Conservation (phyloP, 2,888 invertebrate species). For the Cryptus viduatorius region DNA sequence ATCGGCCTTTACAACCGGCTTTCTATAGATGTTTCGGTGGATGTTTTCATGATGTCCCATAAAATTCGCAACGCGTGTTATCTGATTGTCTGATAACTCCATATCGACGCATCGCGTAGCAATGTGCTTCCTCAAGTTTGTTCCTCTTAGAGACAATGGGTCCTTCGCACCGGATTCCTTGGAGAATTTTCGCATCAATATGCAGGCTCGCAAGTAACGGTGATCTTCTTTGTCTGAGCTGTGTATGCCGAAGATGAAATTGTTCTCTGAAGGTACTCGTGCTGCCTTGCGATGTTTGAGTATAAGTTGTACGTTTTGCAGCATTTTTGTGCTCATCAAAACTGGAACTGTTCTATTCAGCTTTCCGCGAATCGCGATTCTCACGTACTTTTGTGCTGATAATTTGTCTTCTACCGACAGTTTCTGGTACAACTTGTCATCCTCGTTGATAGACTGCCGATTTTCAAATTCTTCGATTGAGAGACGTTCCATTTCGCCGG, state of each 20-base stretch:
- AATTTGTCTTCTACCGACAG: slow-evolving; percentile 44
- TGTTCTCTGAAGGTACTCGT: slow-evolving; percentile 49
- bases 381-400: slow-evolving; percentile 56
- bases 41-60: slow-evolving; percentile 64
- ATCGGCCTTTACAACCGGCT: slow-evolving; percentile 67
- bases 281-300: slow-evolving; percentile 49
- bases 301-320: slow-evolving; percentile 42
- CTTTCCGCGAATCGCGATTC: slow-evolving; percentile 66
- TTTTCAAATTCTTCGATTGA: slow-evolving; percentile 53
- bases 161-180: slow-evolving; percentile 55
- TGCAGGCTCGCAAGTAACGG: slow-evolving; percentile 44
- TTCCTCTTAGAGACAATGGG: slow-evolving; percentile 60
- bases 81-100: slow-evolving; percentile 52
- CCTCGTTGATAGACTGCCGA: slow-evolving; percentile 4
- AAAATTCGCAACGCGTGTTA: slow-evolving; percentile 50
- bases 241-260: slow-evolving; percentile 60
- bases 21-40: slow-evolving; percentile 52
- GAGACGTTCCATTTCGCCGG: slow-evolving; percentile 61
- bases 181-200: slow-evolving; percentile 50
- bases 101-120: slow-evolving; percentile 62
- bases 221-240: slow-evolving; percentile 24
- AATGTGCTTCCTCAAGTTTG: slow-evolving; percentile 66
- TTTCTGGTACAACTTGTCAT: slow-evolving; percentile 38
- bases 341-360: slow-evolving; percentile 62
- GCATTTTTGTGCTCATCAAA: slow-evolving; percentile 33